A percentile compares a stretch with the other conserved stretches of the same genome.
Evolutionary conservation across 2,888 invertebrate genomes (phyloP).

Genomic region (Sipha maydis): DNA sequence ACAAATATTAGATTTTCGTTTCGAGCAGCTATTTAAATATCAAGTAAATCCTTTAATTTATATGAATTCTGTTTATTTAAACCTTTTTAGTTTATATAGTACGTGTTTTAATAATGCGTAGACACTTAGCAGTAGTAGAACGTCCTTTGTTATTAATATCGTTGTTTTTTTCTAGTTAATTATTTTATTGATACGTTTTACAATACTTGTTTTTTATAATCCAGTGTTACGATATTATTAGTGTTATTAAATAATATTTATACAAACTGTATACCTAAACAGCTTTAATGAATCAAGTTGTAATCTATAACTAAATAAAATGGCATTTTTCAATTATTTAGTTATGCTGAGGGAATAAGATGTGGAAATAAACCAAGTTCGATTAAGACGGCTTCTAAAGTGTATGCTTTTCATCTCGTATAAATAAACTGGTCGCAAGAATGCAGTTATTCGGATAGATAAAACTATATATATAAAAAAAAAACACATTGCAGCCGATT

Average conservation of each 20-base stretch:
- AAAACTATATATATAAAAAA: not conserved
- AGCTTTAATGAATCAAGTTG: too few species aligned
- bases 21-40: too few species aligned
- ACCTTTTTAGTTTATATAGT: not conserved
- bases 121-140: not conserved
- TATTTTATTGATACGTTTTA: not conserved
- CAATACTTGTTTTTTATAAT: not conserved
- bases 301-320: not conserved
- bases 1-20: not conserved
- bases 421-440: constrained; percentile 47
- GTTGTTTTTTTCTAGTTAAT: not conserved
- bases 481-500: not conserved
- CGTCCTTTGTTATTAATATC: not conserved
- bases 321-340: constrained; percentile 11
- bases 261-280: too few species aligned
- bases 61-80: not conserved
- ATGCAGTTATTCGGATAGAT: constrained; percentile 48
- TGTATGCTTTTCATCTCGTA: not conserved
- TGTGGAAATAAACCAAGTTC: not conserved
- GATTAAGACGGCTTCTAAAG: not conserved
- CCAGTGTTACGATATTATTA: not conserved
- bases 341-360: not conserved
- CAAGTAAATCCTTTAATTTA: not conserved
- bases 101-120: not conserved
- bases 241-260: not conserved